Base-by-base conservation (phyloP, 2,113 vertebrate species). In the Oenanthe melanoleuca region DNA sequence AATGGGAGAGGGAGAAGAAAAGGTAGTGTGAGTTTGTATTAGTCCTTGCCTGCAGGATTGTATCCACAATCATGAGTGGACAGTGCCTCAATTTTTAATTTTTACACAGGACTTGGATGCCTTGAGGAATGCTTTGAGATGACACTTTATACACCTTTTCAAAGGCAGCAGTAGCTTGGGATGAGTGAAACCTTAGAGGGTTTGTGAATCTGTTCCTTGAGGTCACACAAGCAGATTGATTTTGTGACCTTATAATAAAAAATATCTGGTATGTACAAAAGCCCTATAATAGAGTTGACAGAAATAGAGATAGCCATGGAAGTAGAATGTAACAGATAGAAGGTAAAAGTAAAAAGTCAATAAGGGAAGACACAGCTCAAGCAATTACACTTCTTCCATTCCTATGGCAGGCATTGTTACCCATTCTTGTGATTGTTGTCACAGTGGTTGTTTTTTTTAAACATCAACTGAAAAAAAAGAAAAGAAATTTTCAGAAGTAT, bases 241-340 rank as follows among this genome's bases (percentile, higher is more conserved):
- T 92, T 86, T 86, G 45, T 92, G 87, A 80, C 87, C 87, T 83
- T 90, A 34, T 38, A 82, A 69, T 74, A 78, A 94, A 88, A 86
- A 80, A 75, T 55, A 40, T 34, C 63, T 80, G 38, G 21, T 92
- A 82, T 38, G 37, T 89, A 77, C 53, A 83, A 91, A 86, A 91
- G 47, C 26, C 61, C 63, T 86, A 14, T 73, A 83, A 83, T 57
- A 83, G 67, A 80, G 21, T 73, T 88, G 71, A 69, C 49, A 88
- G 57, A 88, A 88, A 59, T 59, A 74, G 60, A 92, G 38, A 80
- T 21, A 64, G 24, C 40, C 21, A 18, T 38, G n/a, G 44, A 91
- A 80, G 40, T 50, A 64, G 71, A 86, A 69, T 42, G 22, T 63
- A 88, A 59, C 10, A 64, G 61, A 79, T 7, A 45, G 15, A 50